A percentile compares a stretch with the other conserved stretches of the same genome.
Conservation (phyloP, 2,888 invertebrate genomes). For the Julus scanicus region DNA sequence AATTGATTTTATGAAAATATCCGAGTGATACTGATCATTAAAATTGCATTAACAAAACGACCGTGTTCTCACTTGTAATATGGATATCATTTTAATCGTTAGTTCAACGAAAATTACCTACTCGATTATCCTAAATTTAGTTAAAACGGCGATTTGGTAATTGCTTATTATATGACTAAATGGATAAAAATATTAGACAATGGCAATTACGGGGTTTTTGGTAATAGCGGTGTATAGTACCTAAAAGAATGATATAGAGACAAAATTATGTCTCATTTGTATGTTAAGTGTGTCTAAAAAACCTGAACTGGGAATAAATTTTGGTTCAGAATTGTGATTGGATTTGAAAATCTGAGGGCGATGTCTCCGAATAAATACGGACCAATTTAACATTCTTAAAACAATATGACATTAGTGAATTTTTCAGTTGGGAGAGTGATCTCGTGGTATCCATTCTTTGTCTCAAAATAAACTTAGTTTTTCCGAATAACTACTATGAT, state of each 20-base stretch:
- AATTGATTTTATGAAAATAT: background rate
- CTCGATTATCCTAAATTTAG: background rate
- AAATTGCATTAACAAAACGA: background rate
- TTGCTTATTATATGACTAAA: background rate
- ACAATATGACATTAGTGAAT: background rate
- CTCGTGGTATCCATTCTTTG: background rate
- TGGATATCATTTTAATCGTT: background rate
- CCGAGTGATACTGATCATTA: background rate
- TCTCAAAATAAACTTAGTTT: background rate
- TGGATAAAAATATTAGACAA: background rate
- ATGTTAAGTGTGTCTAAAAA: background rate
- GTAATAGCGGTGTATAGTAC: background rate
- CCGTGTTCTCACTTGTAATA: background rate
- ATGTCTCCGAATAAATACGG: conserved; percentile 3
- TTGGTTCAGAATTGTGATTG: background rate
- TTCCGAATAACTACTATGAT: background rate
- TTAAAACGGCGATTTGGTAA: background rate
- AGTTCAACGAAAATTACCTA: background rate
- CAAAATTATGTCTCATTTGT: conserved; percentile 17
- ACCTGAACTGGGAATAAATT: background rate
- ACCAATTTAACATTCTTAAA: background rate
- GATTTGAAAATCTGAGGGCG: conserved; percentile 1
- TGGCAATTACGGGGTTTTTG: background rate
- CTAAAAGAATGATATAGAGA: background rate
- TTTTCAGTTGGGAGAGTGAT: background rate